Evolutionary conservation across 2,113 vertebrate species (phyloP).

Genomic region (Oreotrochilus melanogaster): DNA sequence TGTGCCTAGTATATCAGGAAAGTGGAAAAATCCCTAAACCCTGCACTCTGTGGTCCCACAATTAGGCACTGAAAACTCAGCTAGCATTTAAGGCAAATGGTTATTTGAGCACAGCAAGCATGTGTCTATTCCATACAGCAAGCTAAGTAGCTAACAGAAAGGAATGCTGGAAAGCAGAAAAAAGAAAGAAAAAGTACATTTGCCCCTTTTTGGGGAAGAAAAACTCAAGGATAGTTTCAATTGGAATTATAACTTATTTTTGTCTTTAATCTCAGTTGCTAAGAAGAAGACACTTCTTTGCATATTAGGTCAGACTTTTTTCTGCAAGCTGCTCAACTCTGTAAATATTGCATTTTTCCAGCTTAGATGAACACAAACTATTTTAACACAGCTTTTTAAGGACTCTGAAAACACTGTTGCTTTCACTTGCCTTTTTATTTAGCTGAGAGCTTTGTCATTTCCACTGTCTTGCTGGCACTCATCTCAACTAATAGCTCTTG

Average conservation of each 20-base stretch:
- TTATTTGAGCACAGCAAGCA: background rate
- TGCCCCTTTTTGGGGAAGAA: background rate
- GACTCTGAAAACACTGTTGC: background rate
- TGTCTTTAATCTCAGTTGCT: background rate
- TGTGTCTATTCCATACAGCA: background rate
- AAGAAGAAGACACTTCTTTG: background rate
- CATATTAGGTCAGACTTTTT: background rate
- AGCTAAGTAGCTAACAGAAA: background rate
- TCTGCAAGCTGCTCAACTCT: background rate
- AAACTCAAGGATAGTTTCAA: background rate
- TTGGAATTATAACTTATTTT: background rate
- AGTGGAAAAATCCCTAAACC: background rate
- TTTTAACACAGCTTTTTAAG: background rate
- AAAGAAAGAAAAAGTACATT: background rate
- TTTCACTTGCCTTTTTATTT: background rate
- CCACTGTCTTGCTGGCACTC: fast-evolving
- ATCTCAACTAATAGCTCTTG: background rate
- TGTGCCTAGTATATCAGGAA: background rate
- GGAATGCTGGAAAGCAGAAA: background rate
- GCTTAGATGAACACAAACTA: background rate
- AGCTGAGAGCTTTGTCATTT: background rate
- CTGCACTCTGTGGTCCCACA: background rate
- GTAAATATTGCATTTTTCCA: background rate
- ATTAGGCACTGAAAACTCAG: background rate
- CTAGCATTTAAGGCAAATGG: background rate